phyloP scores from a whole-genome alignment of 2,113 vertebrate species.

The Chaetura pelagica region DNA sequence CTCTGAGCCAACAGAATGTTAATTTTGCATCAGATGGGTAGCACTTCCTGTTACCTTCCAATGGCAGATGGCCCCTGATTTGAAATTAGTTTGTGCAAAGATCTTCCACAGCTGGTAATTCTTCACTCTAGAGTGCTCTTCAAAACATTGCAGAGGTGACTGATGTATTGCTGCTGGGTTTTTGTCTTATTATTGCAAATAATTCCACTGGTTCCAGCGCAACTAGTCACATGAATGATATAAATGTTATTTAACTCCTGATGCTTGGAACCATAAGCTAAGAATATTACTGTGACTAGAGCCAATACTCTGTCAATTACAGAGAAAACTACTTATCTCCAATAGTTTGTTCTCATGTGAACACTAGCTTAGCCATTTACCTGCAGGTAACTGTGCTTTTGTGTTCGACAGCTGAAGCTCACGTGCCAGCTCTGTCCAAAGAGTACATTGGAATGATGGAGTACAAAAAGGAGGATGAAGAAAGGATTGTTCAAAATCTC shows the following conservation, averaged over 20 bases:
- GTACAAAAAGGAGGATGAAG: conserved; percentile 88
- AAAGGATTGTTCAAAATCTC: conserved; percentile 86
- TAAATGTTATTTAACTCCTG: neutral
- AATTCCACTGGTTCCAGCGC: neutral
- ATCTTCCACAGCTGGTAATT: neutral
- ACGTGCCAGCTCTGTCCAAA: conserved; percentile 64
- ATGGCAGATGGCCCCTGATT: neutral
- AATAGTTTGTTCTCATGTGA: neutral
- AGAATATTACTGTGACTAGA: neutral
- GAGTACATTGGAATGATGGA: conserved; percentile 96
- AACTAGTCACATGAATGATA: neutral
- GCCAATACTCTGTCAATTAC: neutral
- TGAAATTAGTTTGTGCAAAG: neutral
- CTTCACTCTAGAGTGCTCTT: neutral
- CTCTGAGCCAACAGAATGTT: neutral
- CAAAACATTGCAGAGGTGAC: neutral
- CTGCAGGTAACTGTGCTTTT: neutral
- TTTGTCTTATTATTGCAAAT: neutral
- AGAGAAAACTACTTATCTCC: neutral
- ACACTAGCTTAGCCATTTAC: neutral
- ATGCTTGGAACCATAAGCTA: neutral
- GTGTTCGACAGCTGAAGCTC: conserved; percentile 76
- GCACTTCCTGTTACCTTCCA: neutral
- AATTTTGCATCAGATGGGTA: neutral
- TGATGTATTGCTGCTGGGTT: neutral